Evolutionary conservation across 2,888 invertebrate genomes (phyloP), one percentile per base, ranked within the genome.

Genomic region (Lochmaea crataegi): DNA sequence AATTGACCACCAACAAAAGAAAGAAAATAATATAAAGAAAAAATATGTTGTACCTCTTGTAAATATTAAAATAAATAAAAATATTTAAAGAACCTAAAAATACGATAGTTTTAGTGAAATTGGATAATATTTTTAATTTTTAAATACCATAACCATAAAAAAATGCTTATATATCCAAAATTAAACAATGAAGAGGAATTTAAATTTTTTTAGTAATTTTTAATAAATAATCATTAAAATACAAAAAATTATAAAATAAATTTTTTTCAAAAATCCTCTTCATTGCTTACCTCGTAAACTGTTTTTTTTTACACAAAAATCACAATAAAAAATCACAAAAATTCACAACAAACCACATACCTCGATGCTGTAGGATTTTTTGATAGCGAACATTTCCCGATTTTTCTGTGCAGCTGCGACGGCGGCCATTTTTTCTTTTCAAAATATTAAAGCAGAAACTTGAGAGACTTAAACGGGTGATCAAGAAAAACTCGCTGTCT

Each of bases 321-420:
- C 7, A 41, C 67, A 16, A n/a, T 38, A 72, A 65, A 61, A 63
- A 69, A 32, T 58, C 67, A 65, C 67, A 65, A 41, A 38, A 53
- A 48, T n/a, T 48, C 48, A 48, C 48, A 48, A 48, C 48, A 53
- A 64, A 42, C 0, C 45, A 89, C 94, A 93, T 90, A 96, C 97
- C 95, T 97, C 97, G 88, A 97, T 96, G 90, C 96, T 96, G 92
- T 97, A 97, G 80, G 96, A 96, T 88, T 97, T 97, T 90, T 96
- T 96, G 90, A 96, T 96, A 87, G 96, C 96, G 91, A 96, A 96
- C 94, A 96, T 94, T 89, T 96, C 96, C 87, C 96, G 93, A 89
- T 95, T 96, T 90, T 96, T 96, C 90, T 96, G 95, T 80, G 95
- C 95, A 87, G 95, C 94, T 86, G 95, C 94, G 85, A 95, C 95